These are phyloP conservation scores for Scaptomyza reducta DNA, from an alignment of 2,888 invertebrate species.

Conservation along the genomic window DNA sequence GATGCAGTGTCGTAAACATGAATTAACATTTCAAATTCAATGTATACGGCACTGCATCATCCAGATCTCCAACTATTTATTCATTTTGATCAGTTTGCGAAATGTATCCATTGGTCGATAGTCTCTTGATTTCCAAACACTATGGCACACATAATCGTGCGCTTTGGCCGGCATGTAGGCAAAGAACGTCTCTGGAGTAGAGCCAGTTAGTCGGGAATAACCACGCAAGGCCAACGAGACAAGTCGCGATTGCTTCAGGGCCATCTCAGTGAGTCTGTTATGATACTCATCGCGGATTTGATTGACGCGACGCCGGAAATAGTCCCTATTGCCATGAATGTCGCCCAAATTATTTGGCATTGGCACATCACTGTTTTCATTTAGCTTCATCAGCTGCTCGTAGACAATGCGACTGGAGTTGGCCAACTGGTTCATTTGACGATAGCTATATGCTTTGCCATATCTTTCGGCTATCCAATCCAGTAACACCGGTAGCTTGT, in stretches of 20 bases:
- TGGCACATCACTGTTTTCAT: not conserved
- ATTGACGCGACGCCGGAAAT: not conserved
- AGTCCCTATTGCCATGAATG: too few relatives aligned
- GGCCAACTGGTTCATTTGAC: conserved; percentile 36
- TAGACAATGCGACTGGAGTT: conserved; percentile 19
- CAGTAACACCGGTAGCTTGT: conserved; percentile 64
- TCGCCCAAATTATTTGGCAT: not conserved
- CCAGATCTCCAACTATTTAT: not conserved
- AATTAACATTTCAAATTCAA: not conserved
- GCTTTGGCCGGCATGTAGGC: conserved; percentile 57
- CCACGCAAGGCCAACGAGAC: conserved; percentile 58
- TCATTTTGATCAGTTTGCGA: not conserved
- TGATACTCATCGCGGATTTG: conserved; percentile 11
- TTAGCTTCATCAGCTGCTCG: conserved; percentile 6
- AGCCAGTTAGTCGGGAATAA: conserved; percentile 27
- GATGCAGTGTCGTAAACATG: conserved; percentile 16
- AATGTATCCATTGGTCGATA: conserved; percentile 25
- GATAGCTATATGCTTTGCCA: conserved; percentile 50
- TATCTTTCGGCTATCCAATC: conserved; percentile 70
- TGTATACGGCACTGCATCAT: conserved; percentile 6
- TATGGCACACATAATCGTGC: conserved; percentile 36
- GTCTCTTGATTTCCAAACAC: conserved; percentile 34
- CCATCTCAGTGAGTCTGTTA: conserved; percentile 29
- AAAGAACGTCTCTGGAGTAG: conserved; percentile 40
- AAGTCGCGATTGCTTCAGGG: conserved; percentile 45